Evolutionary conservation across 2,888 invertebrate genomes (phyloP).

Genomic region (Cheilosia soror): DNA sequence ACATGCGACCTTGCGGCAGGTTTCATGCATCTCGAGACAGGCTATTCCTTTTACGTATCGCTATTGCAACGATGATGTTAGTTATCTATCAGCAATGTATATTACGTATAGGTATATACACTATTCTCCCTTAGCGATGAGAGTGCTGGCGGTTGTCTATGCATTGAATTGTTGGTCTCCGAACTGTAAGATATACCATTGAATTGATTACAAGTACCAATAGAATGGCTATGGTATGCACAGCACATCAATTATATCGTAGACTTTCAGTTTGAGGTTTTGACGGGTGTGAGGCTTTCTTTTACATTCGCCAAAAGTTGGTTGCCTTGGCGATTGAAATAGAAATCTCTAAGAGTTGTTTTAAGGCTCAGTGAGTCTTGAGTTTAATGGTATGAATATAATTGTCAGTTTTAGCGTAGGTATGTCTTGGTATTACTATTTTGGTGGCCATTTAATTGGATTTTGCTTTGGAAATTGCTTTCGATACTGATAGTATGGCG

Average conservation of each 20-base stretch:
- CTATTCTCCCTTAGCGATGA: conserved; percentile 41
- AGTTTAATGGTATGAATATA: conserved; percentile 35
- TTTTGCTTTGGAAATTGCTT: conserved; percentile 31
- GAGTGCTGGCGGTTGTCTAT: conserved; percentile 32
- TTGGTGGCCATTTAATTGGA: conserved; percentile 52
- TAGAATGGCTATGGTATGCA: conserved; percentile 7
- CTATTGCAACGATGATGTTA: conserved; percentile 14
- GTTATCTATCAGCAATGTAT: conserved; percentile 21
- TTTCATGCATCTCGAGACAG: conserved; percentile 50
- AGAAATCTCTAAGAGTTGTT: conserved; percentile 16
- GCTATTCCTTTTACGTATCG: conserved; percentile 53
- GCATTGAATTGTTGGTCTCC: conserved; percentile 49
- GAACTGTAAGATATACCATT: conserved; percentile 40
- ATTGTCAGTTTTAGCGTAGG: conserved; percentile 31
- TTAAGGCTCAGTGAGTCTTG: conserved; percentile 42
- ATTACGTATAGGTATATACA: background rate
- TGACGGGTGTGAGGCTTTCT: conserved; percentile 56
- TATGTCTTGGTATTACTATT: conserved; percentile 31
- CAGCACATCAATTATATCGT: conserved; percentile 21
- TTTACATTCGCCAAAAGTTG: conserved; percentile 32
- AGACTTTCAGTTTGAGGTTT: conserved; percentile 37
- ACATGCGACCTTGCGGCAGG: conserved; percentile 69
- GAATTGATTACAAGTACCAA: conserved; percentile 28
- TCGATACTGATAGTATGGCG: background rate
- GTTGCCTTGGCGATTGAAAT: conserved; percentile 9